Evolutionary conservation across 2,113 vertebrate genomes (phyloP).

Genomic region (Propithecus coquereli): DNA sequence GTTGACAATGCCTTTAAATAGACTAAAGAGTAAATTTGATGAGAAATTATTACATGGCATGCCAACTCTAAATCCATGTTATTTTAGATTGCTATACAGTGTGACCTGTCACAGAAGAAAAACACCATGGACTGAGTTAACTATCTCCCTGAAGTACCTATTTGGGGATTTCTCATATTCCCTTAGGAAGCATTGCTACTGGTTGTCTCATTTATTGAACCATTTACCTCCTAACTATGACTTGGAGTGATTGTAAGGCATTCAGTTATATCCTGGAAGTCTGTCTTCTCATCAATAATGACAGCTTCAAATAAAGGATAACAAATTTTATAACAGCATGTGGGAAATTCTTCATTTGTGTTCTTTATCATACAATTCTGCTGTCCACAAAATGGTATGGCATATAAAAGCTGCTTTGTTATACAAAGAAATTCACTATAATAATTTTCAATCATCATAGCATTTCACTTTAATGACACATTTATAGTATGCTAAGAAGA

Average conservation of each 20-base stretch:
- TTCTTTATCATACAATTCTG: not conserved
- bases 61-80: not conserved
- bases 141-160: not conserved
- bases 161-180: not conserved
- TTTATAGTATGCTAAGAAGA: constrained; percentile 3
- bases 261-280: not conserved
- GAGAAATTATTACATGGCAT: not conserved
- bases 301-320: not conserved
- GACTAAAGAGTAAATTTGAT: not conserved
- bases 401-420: not conserved
- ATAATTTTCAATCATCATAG: not conserved
- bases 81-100: not conserved
- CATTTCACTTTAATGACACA: not conserved
- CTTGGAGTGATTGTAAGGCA: not conserved
- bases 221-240: not conserved
- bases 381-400: not conserved
- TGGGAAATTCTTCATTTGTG: not conserved
- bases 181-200: not conserved
- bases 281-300: not conserved
- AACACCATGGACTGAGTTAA: not conserved
- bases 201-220: not conserved
- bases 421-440: not conserved
- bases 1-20: not conserved
- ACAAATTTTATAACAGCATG: not conserved
- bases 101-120: not conserved